Evolutionary conservation across 2,797 vertebrate genomes (phyloP).

Genomic region (Gorsachius magnificus): DNA sequence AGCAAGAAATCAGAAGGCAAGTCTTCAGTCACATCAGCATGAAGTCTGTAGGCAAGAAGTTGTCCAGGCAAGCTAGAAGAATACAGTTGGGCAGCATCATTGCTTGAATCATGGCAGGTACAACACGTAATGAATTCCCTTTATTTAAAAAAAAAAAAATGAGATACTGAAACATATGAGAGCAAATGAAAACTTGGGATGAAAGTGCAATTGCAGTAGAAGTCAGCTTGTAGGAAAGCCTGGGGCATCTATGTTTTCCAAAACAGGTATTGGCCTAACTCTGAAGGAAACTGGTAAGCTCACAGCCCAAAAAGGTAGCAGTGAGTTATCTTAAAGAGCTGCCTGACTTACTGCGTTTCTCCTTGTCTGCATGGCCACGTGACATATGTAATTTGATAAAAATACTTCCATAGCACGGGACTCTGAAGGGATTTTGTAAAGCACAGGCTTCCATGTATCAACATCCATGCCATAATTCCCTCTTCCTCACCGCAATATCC

Average conservation of each 20-base stretch:
- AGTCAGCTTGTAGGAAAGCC: neutral
- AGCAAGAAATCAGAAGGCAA: neutral
- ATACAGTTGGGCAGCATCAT: neutral
- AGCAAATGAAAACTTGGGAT: neutral
- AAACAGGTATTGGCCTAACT: neutral
- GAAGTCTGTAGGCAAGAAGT: neutral
- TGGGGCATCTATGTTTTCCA: neutral
- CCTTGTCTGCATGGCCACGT: neutral
- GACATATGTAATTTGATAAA: constrained; percentile 12
- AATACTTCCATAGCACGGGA: neutral
- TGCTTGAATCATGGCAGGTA: neutral
- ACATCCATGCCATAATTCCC: neutral
- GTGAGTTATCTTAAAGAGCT: neutral
- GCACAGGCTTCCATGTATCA: neutral
- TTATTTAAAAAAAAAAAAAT: neutral
- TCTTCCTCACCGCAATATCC: neutral
- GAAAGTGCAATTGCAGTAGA: neutral
- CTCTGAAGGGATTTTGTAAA: neutral
- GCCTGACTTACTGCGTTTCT: neutral
- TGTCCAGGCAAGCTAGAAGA: neutral
- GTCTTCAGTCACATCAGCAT: neutral
- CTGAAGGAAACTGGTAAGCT: neutral
- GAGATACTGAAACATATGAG: neutral
- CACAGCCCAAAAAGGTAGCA: neutral
- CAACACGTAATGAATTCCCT: neutral